phyloP scores from a whole-genome alignment of 2,888 invertebrate genomes.

The Neoitamus cyanurus region DNA sequence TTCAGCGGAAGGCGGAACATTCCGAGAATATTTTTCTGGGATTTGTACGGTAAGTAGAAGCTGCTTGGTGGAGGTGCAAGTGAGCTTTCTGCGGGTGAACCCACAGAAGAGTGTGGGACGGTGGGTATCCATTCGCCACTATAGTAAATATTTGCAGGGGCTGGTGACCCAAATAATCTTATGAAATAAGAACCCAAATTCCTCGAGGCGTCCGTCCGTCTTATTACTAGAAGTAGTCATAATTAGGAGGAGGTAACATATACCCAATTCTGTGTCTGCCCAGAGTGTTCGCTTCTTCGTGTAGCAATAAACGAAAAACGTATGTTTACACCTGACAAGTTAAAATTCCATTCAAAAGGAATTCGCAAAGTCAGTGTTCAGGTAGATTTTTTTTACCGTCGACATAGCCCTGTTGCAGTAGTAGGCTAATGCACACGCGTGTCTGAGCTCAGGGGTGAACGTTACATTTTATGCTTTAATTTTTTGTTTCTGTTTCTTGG shows the following conservation, averaged over 20 bases:
- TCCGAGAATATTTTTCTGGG: not conserved
- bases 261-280: not conserved
- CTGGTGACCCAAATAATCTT: not conserved
- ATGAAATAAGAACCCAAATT: not conserved
- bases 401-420: not conserved
- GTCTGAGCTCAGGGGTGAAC: not conserved
- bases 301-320: not conserved
- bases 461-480: not conserved
- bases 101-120: too few species aligned
- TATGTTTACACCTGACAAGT: not conserved
- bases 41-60: not conserved
- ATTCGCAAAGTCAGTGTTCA: not conserved
- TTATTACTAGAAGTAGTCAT: not conserved
- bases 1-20: not conserved
- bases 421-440: not conserved
- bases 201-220: not conserved
- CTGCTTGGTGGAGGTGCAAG: not conserved
- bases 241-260: not conserved
- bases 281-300: not conserved
- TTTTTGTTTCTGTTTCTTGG: not conserved
- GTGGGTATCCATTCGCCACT: not conserved
- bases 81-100: too few species aligned
- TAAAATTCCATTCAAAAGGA: not conserved
- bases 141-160: not conserved
- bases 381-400: not conserved